Evolutionary conservation across 35 echinoderm and acorn worm genomes (phyloP).

Genomic region (Apostichopus parvimensis): DNA sequence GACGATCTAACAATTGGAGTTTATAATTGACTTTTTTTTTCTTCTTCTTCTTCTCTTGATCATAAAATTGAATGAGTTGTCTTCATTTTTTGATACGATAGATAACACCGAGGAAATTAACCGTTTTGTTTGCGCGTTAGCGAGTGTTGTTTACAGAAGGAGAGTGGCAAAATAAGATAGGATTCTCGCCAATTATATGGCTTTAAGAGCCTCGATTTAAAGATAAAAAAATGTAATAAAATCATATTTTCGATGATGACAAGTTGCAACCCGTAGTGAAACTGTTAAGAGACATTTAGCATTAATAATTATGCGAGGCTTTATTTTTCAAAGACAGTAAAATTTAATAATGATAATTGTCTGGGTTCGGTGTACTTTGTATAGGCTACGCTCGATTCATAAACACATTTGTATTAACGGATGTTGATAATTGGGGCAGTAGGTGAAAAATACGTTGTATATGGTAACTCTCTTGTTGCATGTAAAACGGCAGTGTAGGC

Average conservation of each 20-base stretch:
- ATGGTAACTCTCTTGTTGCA: neutral
- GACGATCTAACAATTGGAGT: slow-evolving; percentile 47
- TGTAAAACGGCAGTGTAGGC: too few species aligned
- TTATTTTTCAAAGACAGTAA: neutral
- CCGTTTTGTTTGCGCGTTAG: slow-evolving; percentile 47
- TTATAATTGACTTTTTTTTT: slow-evolving; percentile 40
- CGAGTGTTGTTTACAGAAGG: slow-evolving; percentile 46
- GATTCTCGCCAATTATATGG: slow-evolving; percentile 22
- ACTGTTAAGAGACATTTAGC: neutral
- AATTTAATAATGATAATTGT: neutral
- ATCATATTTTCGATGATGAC: slow-evolving; percentile 33
- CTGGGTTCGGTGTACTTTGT: neutral
- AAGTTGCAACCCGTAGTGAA: slow-evolving; percentile 18
- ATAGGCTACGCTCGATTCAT: neutral
- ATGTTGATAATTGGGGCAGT: neutral
- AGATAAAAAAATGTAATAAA: neutral
- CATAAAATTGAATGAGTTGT: slow-evolving; percentile 43
- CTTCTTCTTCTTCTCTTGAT: neutral
- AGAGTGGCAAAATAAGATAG: slow-evolving; percentile 26
- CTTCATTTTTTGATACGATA: slow-evolving; percentile 42
- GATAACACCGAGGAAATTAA: slow-evolving; percentile 24
- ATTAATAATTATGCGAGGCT: neutral
- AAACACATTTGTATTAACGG: neutral
- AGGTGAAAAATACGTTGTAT: neutral
- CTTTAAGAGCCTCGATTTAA: slow-evolving; percentile 46